Base-by-base conservation (phyloP, 2,113 vertebrate species). In the Platysternon megacephalum region DNA sequence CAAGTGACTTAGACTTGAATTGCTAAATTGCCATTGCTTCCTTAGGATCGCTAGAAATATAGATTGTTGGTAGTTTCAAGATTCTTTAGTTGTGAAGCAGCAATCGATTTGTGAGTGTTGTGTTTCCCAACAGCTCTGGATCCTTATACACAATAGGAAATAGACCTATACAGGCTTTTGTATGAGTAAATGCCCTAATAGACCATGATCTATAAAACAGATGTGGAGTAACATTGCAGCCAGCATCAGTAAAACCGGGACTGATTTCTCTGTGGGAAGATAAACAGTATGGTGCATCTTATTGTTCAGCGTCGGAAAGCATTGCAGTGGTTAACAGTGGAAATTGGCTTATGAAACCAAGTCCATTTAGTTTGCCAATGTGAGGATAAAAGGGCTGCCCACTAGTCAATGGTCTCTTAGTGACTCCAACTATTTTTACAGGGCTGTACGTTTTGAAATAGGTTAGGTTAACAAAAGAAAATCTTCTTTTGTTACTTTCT, bases 281-380 rank as follows among this genome's bases (percentile, higher is more conserved):
- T 51, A 48, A 84, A 92, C 93, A 90, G 51, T 61, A 65, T 85
- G 53, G 14, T 61, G 65, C 4, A 11, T 79, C 85, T 93, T 94
- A 82, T 86, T 90, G 78, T 85, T 93, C 44, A 16, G 39, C 68
- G 6, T 49, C 29, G 84, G 72, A 88, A 90, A 89, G n/a, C 72
- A 96, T 86, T 85, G 84, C 87, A 96, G 85, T 79, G 52, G 87
- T 1, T 5, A 68, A 92, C 35, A 92, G 79, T 94, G 82, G 84
- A 88, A 96, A 91, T 53, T 94, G 51, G 79, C 84, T 72, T 91
- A 95, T 94, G 78, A 86, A 55, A 26, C 42, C 74, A 76, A 82
- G 51, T 95, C 90, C 85, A 94, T 89, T 85, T 92, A 49, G 48
- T 84, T 79, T 89, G 93, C 51, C 55, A 93, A 26, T 14, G 6